These are phyloP conservation scores for Meteorus colon DNA, from an alignment of 2,888 invertebrate species.

Conservation along the genomic window DNA sequence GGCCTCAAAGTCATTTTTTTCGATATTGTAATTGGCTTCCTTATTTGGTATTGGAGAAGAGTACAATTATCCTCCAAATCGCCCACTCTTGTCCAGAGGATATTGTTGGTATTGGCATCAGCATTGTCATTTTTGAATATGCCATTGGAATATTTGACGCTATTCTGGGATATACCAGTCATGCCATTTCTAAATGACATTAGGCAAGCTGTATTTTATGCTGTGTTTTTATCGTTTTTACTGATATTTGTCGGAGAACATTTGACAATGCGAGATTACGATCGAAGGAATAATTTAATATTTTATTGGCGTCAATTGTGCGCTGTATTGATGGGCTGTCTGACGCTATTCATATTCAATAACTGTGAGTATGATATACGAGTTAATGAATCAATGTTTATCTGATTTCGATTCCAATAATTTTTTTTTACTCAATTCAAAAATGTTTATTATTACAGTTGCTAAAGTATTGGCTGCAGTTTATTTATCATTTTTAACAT, in stretches of 20 bases:
- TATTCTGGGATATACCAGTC: constrained; percentile 93
- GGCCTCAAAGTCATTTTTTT: constrained; percentile 93
- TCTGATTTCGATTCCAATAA: constrained; percentile 96
- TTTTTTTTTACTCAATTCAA: constrained; percentile 90
- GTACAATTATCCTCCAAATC: constrained; percentile 89
- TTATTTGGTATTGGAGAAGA: constrained; percentile 95
- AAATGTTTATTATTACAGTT: constrained; percentile 84
- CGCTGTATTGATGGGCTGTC: constrained; percentile 91
- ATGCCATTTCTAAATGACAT: constrained; percentile 96
- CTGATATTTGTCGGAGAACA: constrained; percentile 98
- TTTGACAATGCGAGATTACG: constrained; percentile 87
- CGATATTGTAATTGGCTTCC: constrained; percentile 86
- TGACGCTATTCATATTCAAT: constrained; percentile 94
- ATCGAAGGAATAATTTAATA: constrained; percentile 84
- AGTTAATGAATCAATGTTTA: constrained; percentile 96
- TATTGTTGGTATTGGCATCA: constrained; percentile 89
- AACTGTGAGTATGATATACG: constrained; percentile 97
- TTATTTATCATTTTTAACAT: constrained; percentile 94
- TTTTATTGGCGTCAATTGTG: constrained; percentile 96
- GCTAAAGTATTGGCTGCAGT: constrained; percentile 93
- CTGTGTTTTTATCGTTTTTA: constrained; percentile 97
- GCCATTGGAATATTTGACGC: constrained; percentile 94
- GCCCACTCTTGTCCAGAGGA: constrained; percentile 93
- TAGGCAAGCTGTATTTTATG: constrained; percentile 97
- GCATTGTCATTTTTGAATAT: constrained; percentile 91